Evolutionary conservation across 2,888 invertebrate species (phyloP).

Genomic region (Tachina lurida): DNA sequence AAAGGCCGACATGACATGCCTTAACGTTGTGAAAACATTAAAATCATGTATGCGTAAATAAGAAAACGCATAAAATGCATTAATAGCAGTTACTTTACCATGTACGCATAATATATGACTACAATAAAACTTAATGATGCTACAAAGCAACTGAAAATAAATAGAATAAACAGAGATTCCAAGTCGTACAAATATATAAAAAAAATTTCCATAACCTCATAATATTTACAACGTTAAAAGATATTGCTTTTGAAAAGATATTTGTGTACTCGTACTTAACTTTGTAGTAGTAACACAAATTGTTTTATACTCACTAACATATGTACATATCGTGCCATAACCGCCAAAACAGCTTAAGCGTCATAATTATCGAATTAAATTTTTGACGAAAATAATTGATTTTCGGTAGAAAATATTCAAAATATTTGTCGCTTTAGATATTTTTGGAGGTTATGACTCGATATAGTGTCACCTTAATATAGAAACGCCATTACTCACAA

Average conservation of each 20-base stretch:
- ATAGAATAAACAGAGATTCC: conserved; percentile 27
- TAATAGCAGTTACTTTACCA: conserved; percentile 66
- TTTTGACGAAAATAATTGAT: too few relatives aligned
- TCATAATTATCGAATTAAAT: too few relatives aligned
- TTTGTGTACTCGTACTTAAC: conserved; percentile 9
- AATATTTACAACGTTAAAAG: conserved; percentile 32
- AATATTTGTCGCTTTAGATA: too few relatives aligned
- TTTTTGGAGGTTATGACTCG: too few relatives aligned
- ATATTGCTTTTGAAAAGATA: conserved; percentile 33
- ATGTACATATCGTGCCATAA: too few relatives aligned
- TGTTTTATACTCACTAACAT: too few relatives aligned
- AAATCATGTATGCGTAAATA: conserved; percentile 67
- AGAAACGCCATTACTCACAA: too few relatives aligned
- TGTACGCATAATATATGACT: conserved; percentile 67
- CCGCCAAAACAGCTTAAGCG: too few relatives aligned
- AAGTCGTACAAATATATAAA: background rate
- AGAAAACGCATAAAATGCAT: conserved; percentile 68
- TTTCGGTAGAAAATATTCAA: too few relatives aligned
- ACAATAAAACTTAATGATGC: conserved; percentile 70
- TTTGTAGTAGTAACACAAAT: too few relatives aligned
- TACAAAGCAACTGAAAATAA: conserved; percentile 37
- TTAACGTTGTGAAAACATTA: conserved; percentile 69
- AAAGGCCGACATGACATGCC: conserved; percentile 48
- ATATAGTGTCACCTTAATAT: too few relatives aligned
- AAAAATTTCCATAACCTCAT: conserved; percentile 41